Base-by-base conservation (phyloP, 1,140 invertebrate species). In the Bicyclus anynana region DNA sequence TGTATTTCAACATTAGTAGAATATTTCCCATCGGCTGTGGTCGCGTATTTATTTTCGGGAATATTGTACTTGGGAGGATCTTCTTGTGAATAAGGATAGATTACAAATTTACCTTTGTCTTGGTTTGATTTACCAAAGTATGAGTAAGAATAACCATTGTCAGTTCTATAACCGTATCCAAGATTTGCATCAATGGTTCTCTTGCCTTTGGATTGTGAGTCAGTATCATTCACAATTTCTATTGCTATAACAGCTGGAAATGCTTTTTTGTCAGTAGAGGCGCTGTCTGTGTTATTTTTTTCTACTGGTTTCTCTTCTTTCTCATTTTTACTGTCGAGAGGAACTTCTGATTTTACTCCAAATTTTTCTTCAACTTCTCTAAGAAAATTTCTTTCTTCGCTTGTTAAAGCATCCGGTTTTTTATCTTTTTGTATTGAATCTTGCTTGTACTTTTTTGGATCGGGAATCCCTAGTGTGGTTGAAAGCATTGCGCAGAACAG, bases 71-170 rank as follows among this genome's bases (percentile, higher is more conserved):
- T 48, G 5, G 71, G 26, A 20, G 89, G 90, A 62, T 92, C 90
- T 59, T 90, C 81, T 75, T 92, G 91, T 2, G 90, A 92, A 61
- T 92, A 92, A 29, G 91, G 91, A 69, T 92, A 92, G 46, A 91
- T 80, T 81, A 91, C 86, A 60, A 90, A 91, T 67, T 89, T 91
- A 29, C 89, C 89, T 69, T 88, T 85, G 44, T 85, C 78, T 66
- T 87, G 77, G 9, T 69, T 69, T 16, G 78, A 67, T 70, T 89
- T 88, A 23, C 86, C 84, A 51, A 88, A 89, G 53, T 89, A 88
- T 7, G 77, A 82, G 59, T 90, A 89, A 48, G 83, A 81, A 47
- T 90, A 91, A 9, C 91, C 91, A 49, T 77, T 71, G 55, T 88
- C 89, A 1, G 89, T 90, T 65, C 73, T 77, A 42, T 89, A 90